Conservation (phyloP, 2,888 invertebrate genomes). For the Barypeithes pellucidus region DNA sequence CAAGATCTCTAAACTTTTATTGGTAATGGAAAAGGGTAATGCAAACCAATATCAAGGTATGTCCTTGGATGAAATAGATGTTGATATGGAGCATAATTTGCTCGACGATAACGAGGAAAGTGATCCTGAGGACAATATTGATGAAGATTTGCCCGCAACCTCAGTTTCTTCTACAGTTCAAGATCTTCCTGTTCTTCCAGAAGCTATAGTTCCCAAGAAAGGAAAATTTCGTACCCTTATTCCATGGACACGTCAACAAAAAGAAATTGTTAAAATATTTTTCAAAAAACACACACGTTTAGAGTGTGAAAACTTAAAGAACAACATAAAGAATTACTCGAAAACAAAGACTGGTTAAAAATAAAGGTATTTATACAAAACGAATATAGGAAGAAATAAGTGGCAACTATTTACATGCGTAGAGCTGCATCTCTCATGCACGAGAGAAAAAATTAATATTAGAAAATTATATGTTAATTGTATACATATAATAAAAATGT, state of each 20-base stretch:
- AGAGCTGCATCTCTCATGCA: too few species aligned
- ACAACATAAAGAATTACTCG: constrained; percentile 36
- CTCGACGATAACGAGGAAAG: not conserved
- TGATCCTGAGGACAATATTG: not conserved
- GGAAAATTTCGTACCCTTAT: constrained; percentile 4
- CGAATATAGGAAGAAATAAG: constrained; percentile 30
- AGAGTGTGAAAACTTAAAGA: constrained; percentile 44
- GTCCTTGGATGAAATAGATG: constrained; percentile 47
- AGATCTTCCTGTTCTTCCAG: not conserved
- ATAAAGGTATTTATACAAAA: constrained; percentile 54
- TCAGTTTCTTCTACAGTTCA: not conserved
- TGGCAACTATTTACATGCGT: too few species aligned
- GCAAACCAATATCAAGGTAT: constrained; percentile 54
- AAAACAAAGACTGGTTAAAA: constrained; percentile 50
- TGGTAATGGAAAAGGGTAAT: constrained; percentile 55
- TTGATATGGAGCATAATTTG: constrained; percentile 18
- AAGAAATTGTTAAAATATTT: constrained; percentile 30
- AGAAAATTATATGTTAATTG: too few species aligned
- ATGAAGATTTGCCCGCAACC: not conserved
- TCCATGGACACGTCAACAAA: constrained; percentile 45
- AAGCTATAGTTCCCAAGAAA: not conserved
- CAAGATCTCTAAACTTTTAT: constrained; percentile 54
- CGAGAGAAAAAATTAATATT: too few species aligned
- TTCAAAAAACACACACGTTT: constrained; percentile 21
- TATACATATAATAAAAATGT: too few species aligned